These are phyloP conservation scores for Bungarus multicinctus DNA, from an alignment of 2,113 vertebrate genomes.

Conservation along the genomic window DNA sequence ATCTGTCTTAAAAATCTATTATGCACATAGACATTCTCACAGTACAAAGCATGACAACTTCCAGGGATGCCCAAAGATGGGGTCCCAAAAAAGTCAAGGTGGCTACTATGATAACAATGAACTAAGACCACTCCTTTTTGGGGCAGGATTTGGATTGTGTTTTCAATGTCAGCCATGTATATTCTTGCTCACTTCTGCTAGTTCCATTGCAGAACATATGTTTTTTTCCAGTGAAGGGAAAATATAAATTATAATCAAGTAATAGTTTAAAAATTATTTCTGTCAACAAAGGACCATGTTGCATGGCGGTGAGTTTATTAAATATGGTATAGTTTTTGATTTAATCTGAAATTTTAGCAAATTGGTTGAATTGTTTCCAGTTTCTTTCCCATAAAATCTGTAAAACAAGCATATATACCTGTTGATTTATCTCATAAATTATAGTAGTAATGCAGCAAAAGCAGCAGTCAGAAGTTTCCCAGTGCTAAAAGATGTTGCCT, in stretches of 20 bases:
- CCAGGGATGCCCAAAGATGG: not conserved
- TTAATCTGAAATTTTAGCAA: conserved; percentile 38
- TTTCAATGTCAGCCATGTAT: not conserved
- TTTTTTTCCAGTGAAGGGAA: not conserved
- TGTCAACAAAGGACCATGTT: conserved; percentile 18
- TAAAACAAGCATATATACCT: conserved; percentile 41
- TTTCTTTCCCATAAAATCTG: conserved; percentile 7
- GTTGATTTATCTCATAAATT: conserved; percentile 35
- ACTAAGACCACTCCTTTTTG: not conserved
- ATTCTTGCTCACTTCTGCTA: not conserved
- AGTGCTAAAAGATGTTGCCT: conserved; percentile 59
- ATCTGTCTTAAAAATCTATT: not conserved
- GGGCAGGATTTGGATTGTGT: not conserved
- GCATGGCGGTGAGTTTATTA: not conserved
- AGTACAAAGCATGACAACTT: not conserved
- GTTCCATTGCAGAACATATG: not conserved
- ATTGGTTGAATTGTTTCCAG: conserved; percentile 21
- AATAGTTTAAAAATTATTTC: conserved; percentile 18
- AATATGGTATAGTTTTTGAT: conserved; percentile 56
- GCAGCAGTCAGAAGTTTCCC: conserved; percentile 54
- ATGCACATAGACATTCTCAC: not conserved
- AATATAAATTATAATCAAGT: not conserved
- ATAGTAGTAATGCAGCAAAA: conserved; percentile 49
- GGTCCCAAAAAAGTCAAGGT: not conserved
- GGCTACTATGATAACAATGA: not conserved